Base-by-base conservation (phyloP, 2,113 vertebrate genomes). In the Cinclus cinclus region DNA sequence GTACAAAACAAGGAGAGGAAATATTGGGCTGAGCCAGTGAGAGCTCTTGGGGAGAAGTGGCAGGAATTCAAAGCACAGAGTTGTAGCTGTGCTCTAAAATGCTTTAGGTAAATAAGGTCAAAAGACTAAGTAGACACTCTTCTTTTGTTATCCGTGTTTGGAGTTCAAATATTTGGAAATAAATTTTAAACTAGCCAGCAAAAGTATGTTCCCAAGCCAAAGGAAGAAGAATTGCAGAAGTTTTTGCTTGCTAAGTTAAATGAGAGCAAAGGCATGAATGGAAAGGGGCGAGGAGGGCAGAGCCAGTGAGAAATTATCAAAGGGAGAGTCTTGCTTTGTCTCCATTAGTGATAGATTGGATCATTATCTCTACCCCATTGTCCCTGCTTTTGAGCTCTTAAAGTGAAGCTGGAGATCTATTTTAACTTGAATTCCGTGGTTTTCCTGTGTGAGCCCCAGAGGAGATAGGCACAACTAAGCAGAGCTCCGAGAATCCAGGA, bases 91-190 rank as follows among this genome's bases (percentile, higher is more conserved):
- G 59, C 80, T 71, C 81, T 49, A 69, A 88, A 90, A 81, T 59
- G 52, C 23, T 77, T 81, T 89, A 56, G 64, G 90, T 95, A 92
- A 94, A 88, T 52, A 83, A 89, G 82, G 90, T 81, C 88, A 83
- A 83, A 90, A 80, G 82, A 82, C 16, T 83, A 90, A 88, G 91
- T 14, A 89, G 87, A 83, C 42, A 33, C 31, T 71, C 65, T 85
- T 64, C 37, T 63, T 74, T 81, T 79, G 67, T 50, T 89, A 35
- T 50, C 35, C 15, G 3, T 27, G n/a, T 18, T 63, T 71, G 60
- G 56, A 78, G 52, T 53, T 80, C 77, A 92, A 91, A 78, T 69
- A 70, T 28, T 85, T 87, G 65, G 55, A 86, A 94, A 69, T 46
- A 47, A 30, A 73, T 87, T 89, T 84, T 47, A 69, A 92, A 59